Base-by-base conservation (phyloP, 2,797 vertebrate genomes). In the Gouania willdenowi region DNA sequence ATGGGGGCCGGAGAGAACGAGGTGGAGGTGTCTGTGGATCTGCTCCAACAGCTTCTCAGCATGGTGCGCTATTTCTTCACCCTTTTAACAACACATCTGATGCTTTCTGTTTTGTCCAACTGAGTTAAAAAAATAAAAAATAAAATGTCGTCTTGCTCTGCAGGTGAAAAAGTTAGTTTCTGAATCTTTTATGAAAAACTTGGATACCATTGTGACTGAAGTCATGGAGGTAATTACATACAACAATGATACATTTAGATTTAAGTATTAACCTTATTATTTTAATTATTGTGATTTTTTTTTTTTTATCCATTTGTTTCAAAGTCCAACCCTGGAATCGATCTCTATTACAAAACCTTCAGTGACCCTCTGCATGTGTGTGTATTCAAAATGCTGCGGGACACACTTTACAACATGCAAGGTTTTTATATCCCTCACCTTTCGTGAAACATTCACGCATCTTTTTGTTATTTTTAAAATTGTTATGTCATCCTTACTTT, bases 341-440 rank as follows among this genome's bases (percentile, higher is more conserved):
- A 90, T 50, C 81, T 95, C 31, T 89, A 87, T 65, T 98, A 98
- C 43, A 91, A 91, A 80, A 74, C 87, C 10, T 96, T 96, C 86
- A 95, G 94, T 47, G 94, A 98, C 41, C 87, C 93, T 24, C 86
- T 98, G 14, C 95, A 98, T 8, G 92, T 97, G 65, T 91, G 92
- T 57, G 89, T 94, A 68, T 98, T 98, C 84, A 98, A 97, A 88
- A 97, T 98, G 95, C 88, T 98, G 42, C 89, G 96, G 28, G 96
- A 98, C 74, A 95, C 94, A 0, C 81, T 98, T 5, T 93, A 97
- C 66, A 88, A 93, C 68, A 92, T 97, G 88, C 95, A 90, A 90
- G 94, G 96, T 98, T 79, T 71, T 44, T 7, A 38, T 18, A 4
- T 16, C 8, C 18, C 17, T 17, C 10, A 12, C 20, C 18, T 9